Evolutionary conservation across 2,797 vertebrate species (phyloP).

Genomic region (Gobionotothen gibberifrons): DNA sequence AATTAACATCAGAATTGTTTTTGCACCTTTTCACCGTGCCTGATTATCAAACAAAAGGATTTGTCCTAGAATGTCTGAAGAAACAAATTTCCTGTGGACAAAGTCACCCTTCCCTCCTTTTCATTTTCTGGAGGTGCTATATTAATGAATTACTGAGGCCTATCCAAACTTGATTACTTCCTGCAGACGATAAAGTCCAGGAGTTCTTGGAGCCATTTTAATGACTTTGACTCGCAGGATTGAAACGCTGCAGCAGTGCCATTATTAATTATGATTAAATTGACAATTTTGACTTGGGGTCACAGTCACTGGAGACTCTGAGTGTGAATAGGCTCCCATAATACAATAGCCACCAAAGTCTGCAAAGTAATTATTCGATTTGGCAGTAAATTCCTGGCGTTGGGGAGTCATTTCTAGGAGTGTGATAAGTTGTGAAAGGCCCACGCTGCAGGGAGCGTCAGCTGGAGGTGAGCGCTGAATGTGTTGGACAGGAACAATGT

Average conservation of each 20-base stretch:
- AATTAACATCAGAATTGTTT: background rate
- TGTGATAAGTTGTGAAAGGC: slow-evolving; percentile 59
- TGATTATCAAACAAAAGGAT: background rate
- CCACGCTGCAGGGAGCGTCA: slow-evolving; percentile 45
- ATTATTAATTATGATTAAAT: slow-evolving; percentile 80
- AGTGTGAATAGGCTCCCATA: slow-evolving; percentile 54
- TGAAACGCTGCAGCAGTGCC: slow-evolving; percentile 66
- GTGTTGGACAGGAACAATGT: slow-evolving; percentile 52
- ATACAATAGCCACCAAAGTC: slow-evolving; percentile 59
- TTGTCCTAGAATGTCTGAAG: slow-evolving; percentile 4
- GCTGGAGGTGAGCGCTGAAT: slow-evolving; percentile 56
- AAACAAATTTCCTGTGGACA: slow-evolving; percentile 42
- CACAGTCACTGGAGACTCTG: slow-evolving; percentile 54
- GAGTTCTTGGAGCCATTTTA: slow-evolving; percentile 66
- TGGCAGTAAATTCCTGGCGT: slow-evolving; percentile 49
- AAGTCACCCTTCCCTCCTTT: slow-evolving; percentile 46
- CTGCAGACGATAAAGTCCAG: slow-evolving; percentile 59
- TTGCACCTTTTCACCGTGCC: background rate
- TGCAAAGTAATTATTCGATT: slow-evolving; percentile 69
- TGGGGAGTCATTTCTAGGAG: slow-evolving; percentile 27
- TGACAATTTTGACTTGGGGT: slow-evolving; percentile 73
- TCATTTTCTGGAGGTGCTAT: slow-evolving; percentile 43
- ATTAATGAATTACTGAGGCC: slow-evolving; percentile 76
- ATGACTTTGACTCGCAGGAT: slow-evolving; percentile 70
- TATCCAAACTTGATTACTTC: slow-evolving; percentile 77